Percentiles rank a stretch among this genome's conserved stretches.
These are phyloP conservation scores for Mamestra configurata DNA, from an alignment of 1,140 invertebrate genomes.

Conservation along the genomic window DNA sequence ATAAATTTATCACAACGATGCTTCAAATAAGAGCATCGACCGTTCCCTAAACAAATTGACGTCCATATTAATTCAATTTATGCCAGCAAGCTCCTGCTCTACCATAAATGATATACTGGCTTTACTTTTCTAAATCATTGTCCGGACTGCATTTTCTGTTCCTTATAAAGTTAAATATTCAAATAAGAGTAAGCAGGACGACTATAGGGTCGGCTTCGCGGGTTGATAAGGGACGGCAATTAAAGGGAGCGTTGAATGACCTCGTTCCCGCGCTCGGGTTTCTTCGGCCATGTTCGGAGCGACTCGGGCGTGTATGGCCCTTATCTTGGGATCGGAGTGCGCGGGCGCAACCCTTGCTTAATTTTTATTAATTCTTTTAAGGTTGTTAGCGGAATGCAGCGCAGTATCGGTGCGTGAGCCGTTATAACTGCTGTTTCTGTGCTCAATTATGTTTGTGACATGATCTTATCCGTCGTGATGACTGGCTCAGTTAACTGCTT, in stretches of 20 bases:
- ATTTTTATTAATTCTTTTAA: constrained; percentile 47
- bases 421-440: constrained; percentile 53
- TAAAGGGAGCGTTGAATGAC: constrained; percentile 78
- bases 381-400: constrained; percentile 54
- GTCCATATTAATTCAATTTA: constrained; percentile 72
- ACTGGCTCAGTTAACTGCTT: constrained; percentile 49
- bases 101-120: constrained; percentile 61
- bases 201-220: constrained; percentile 43
- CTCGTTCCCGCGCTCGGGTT: constrained; percentile 66
- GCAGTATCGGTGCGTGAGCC: constrained; percentile 22
- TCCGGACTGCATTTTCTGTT: constrained; percentile 63
- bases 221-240: constrained; percentile 74
- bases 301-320: constrained; percentile 61
- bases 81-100: constrained; percentile 55
- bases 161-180: constrained; percentile 71
- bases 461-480: constrained; percentile 49
- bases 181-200: constrained; percentile 65
- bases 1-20: constrained; percentile 43
- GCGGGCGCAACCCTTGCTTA: constrained; percentile 72
- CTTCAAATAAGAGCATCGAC: constrained; percentile 54
- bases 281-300: constrained; percentile 68
- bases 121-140: constrained; percentile 73
- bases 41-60: constrained; percentile 65
- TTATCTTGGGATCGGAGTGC: constrained; percentile 72
- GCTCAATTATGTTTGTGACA: constrained; percentile 55